Evolutionary conservation across 2,797 vertebrate species (phyloP), one percentile per base, ranked within the genome.

Genomic region (Galagoides demidoff): DNA sequence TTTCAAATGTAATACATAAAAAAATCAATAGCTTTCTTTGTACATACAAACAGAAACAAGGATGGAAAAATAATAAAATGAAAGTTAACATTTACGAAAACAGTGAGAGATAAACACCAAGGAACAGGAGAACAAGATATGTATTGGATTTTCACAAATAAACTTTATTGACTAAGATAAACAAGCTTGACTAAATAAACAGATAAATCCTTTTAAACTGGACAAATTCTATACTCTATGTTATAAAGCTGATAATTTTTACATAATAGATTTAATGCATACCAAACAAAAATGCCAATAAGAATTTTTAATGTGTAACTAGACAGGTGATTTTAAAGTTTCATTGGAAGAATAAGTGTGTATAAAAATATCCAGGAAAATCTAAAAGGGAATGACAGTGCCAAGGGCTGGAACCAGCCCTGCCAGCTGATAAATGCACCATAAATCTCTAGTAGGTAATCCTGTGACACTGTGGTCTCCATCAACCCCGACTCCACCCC

Each of bases 21-120:
- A 82, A 77, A 64, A 25, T 63, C 59, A 64, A 94, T 71, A 86
- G 27, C n/a, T 79, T 92, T 94, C n/a, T 82, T 74, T 84, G 73
- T 71, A 73, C 66, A n/a, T 85, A 77, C 22, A 92, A 84, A 77
- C 6, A 74, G 63, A 4, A 61, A 52, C 55, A 66, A 64, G 71
- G 27, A 4, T 64, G n/a, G 70, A 70, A 52, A 84, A 57, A 77
- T 17, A 90, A 85, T 5, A 10, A 76, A 82, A 63, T 19, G 22
- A 55, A 87, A 93, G 55, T 55, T 76, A 63, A 74, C 52, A 92
- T 66, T 95, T 77, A 55, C 22, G 29, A 88, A 92, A 55, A 61
- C 29, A 89, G 25, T 66, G 57, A 85, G 70, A 68, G 43, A 27
- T 34, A 68, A 84, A n/a, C 5, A 34, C 11, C n/a, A 79, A 89